Base-by-base conservation (phyloP, 2,888 invertebrate species). In the Tenthredo amoena region DNA sequence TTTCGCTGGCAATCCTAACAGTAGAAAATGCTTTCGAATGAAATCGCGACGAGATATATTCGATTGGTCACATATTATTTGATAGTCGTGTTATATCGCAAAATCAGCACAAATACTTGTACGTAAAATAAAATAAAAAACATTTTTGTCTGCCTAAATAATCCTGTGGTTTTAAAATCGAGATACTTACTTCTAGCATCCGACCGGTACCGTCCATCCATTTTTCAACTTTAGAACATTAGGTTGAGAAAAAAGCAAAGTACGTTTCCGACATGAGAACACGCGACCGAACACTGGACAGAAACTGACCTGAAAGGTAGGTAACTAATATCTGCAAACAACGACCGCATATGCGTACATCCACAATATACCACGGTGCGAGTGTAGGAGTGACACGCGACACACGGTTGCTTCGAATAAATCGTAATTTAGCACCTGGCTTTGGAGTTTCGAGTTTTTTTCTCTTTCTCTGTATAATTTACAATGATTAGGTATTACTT, bases 391-490 rank as follows among this genome's bases (percentile, higher is more conserved):
- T 40, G 47, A 12, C 40, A 74, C 74, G 47, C 74, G 74, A 74
- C 74, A 43, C 43, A 15, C 26, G 47, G 34, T 47, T 10, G 43
- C n/a, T 40, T 40, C 37, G 10, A 71, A 72, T 40, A 72, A 72
- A 37, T 72, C 21, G 43, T 76, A 26, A 76, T 76, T 50, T 76
- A 76, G 76, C 50, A 47, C 76, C 47, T 12, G 21, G 76, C 9
- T 43, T 47, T 43, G 15, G 76, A 15, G 15, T 47, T 76, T 50
- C 9, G 47, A 12, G 26, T 12, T 18, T 76, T 21, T 18, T 15
- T 26, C 0, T 47, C 47, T 76, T 15, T 26, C 5, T 43, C 9
- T n/a, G 1, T 62, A 12, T 62, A 62, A 55, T 55, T 55, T 55
- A 55, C n/a, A 55, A n/a, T 55, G 55, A 55, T 43, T 76, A 1